Evolutionary conservation across 2,888 invertebrate species (phyloP).

Genomic region (Heliconius cydno): DNA sequence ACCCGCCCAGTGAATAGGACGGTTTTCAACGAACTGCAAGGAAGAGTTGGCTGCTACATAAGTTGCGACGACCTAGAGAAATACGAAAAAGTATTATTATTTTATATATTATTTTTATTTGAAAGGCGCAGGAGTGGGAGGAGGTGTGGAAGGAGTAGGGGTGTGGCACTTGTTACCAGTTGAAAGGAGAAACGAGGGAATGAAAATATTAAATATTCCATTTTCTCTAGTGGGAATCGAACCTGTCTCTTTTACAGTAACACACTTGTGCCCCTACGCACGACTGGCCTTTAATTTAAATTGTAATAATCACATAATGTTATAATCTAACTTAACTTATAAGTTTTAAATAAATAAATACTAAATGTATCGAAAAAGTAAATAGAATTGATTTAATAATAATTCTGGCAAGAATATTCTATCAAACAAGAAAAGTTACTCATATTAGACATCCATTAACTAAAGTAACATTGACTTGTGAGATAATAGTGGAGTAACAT

Average conservation of each 20-base stretch:
- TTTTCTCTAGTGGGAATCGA: no score
- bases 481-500: not conserved
- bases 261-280: no score
- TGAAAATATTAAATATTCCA: no score
- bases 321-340: no score
- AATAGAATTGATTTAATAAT: not conserved
- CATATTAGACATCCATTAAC: not conserved
- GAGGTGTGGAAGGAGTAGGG: no score
- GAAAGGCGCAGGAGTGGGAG: no score
- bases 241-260: no score
- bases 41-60: conserved; percentile 92
- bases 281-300: no score
- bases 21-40: conserved; percentile 87
- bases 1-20: conserved; percentile 94
- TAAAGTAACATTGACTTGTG: not conserved
- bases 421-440: not conserved
- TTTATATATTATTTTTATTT: not conserved
- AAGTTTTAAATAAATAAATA: not conserved
- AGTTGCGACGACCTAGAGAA: conserved; percentile 92
- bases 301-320: no score
- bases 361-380: not conserved
- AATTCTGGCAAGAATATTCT: not conserved
- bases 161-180: no score
- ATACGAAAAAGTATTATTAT: not conserved
- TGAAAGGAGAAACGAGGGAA: no score